Evolutionary conservation across 2,113 vertebrate genomes (phyloP).

Genomic region (Riparia riparia): DNA sequence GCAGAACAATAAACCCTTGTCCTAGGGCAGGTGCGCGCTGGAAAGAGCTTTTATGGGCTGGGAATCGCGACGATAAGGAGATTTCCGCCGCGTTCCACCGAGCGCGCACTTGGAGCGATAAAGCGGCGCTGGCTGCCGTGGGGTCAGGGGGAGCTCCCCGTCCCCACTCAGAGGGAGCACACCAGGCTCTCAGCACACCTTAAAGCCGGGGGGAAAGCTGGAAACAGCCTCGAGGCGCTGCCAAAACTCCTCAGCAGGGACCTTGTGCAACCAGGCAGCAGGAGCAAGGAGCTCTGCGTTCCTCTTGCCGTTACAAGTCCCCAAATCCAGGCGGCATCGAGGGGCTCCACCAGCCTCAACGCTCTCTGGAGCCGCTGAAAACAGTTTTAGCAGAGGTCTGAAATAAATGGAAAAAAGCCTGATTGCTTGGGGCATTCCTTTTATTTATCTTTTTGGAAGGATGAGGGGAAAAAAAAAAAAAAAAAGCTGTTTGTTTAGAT

Average conservation of each 20-base stretch:
- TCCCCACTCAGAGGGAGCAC: not conserved
- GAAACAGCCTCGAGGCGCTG: not conserved
- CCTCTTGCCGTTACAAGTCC: not conserved
- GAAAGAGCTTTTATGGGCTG: not conserved
- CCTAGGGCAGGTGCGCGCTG: not conserved
- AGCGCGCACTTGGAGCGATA: not conserved
- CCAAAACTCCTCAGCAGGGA: not conserved
- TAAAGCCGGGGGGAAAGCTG: not conserved
- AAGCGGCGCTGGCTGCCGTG: not conserved
- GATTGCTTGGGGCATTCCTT: not conserved
- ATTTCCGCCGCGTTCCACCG: constrained; percentile 5
- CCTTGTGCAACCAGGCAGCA: not conserved
- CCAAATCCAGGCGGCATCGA: fast-evolving
- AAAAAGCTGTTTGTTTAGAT: not conserved
- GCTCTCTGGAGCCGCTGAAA: not conserved
- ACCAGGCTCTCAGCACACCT: not conserved
- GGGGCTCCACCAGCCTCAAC: not conserved
- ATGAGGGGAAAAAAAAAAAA: no score
- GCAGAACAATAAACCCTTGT: not conserved
- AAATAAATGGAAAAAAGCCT: not conserved
- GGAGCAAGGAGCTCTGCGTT: not conserved
- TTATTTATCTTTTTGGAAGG: fast-evolving
- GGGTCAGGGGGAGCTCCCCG: not conserved
- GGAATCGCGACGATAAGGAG: not conserved
- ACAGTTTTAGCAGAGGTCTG: not conserved